Base-by-base conservation (phyloP, 2,888 invertebrate species). In the Andrena haemorrhoa region DNA sequence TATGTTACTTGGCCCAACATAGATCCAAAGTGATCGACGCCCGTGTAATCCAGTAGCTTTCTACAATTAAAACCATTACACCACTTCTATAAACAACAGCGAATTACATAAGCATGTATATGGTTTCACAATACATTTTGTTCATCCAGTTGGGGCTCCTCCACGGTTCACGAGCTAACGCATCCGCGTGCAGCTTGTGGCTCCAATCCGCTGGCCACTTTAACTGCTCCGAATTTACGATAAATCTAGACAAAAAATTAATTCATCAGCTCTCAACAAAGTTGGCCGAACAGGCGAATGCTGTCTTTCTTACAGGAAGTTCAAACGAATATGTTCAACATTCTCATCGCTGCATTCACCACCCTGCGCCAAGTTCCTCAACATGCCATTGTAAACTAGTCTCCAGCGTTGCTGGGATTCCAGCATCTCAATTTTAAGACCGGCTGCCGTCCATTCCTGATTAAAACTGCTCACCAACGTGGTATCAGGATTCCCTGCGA, bases 381-480 rank as follows among this genome's bases (percentile, higher is more conserved):
- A 92, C n/a, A 96, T 92, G 0, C 97, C 97, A 92, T 96, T 97
- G 92, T 95, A 97, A 41, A 95, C 93, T 23, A 97, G 94, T 89
- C 97, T 95, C 94, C 96, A 95, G 75, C 95, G 94, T 78, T 93
- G 93, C 90, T 95, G 95, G 0, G 96, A 95, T 88, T 97, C 96
- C 60, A 96, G 88, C 56, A 95, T 94, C 87, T 96, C 95, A 35
- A 97, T 94, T 85, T 95, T 95, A 53, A 97, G 92, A 0, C 95
- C 96, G 23, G 94, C 95, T 0, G 95, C 95, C 81, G 94, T 94
- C 96, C 96, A 96, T 82, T 94, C 93, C 91, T 94, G 94, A 3
- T 92, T 92, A 0, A 94, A 93, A 8, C 93, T 92, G 86, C 94
- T 94, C 64, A 73, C 93, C 78, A 94, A 88, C 41, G 90, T 91